These are phyloP conservation scores for Antheraea assamensis DNA, from an alignment of 2,888 invertebrate species.

Conservation along the genomic window DNA sequence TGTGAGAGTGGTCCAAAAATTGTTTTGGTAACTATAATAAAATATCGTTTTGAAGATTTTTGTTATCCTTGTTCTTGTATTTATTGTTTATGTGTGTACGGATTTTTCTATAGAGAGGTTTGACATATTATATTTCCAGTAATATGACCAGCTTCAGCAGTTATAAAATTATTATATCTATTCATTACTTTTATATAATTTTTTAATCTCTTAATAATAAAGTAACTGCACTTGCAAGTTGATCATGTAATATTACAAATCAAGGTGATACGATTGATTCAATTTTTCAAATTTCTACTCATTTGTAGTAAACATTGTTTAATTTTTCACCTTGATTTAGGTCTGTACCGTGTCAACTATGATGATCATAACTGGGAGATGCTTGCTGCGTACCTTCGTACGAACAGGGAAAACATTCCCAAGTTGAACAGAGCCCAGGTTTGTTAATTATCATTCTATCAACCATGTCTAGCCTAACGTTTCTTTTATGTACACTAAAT, in stretches of 20 bases:
- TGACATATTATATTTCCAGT: not conserved
- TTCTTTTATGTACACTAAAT: too few relatives aligned
- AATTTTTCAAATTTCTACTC: not conserved
- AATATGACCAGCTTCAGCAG: not conserved
- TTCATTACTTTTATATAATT: not conserved
- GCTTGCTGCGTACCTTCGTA: constrained; percentile 73
- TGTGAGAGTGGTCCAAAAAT: not conserved
- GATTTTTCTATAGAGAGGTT: not conserved
- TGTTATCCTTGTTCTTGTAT: not conserved
- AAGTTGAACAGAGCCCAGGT: constrained; percentile 89
- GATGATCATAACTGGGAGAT: constrained; percentile 81
- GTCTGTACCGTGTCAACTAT: constrained; percentile 87
- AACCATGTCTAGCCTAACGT: not conserved
- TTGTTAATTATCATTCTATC: not conserved
- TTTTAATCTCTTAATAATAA: not conserved
- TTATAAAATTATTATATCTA: not conserved
- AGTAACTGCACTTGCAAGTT: not conserved
- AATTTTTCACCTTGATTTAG: constrained; percentile 50
- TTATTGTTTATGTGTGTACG: too few relatives aligned
- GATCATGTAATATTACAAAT: not conserved
- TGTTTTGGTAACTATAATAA: not conserved
- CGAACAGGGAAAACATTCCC: constrained; percentile 75
- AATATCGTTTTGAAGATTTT: not conserved
- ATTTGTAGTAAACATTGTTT: not conserved
- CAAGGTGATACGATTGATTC: not conserved